phyloP scores from a whole-genome alignment of 2,888 invertebrate genomes.

The Chrysina gloriosa region DNA sequence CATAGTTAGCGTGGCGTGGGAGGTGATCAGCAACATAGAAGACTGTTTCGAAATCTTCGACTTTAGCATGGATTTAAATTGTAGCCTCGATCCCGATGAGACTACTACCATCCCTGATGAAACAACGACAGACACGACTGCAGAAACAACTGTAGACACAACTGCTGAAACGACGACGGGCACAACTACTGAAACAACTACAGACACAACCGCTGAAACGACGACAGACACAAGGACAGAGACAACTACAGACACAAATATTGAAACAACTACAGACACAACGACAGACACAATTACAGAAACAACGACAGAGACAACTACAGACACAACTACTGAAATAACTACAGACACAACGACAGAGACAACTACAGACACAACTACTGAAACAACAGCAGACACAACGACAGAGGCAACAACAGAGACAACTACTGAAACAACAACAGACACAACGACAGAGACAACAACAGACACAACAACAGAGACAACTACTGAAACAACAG shows the following conservation, averaged over 20 bases:
- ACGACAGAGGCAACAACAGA: constrained; percentile 20
- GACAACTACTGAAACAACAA: constrained; percentile 3
- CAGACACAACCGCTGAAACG: neutral
- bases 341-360: neutral
- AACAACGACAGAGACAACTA: constrained; percentile 1
- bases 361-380: constrained; percentile 1
- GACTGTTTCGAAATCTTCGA: neutral
- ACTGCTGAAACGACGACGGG: constrained; percentile 12
- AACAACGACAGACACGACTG: neutral
- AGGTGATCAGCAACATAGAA: neutral
- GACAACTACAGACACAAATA: neutral
- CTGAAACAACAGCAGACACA: neutral
- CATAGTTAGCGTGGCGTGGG: neutral
- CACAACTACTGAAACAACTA: constrained; percentile 22
- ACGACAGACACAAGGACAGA: neutral
- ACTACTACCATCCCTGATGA: neutral
- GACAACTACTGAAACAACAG: constrained; percentile 4
- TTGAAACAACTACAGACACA: constrained; percentile 1
- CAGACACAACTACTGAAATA: constrained; percentile 2
- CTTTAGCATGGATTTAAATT: neutral
- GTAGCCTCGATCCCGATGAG: neutral
- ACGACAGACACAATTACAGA: constrained; percentile 9
- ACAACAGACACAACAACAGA: neutral
- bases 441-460: neutral
- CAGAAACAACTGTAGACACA: neutral